Evolutionary conservation across 2,113 vertebrate species (phyloP).

Genomic region (Microtus pennsylvanicus): DNA sequence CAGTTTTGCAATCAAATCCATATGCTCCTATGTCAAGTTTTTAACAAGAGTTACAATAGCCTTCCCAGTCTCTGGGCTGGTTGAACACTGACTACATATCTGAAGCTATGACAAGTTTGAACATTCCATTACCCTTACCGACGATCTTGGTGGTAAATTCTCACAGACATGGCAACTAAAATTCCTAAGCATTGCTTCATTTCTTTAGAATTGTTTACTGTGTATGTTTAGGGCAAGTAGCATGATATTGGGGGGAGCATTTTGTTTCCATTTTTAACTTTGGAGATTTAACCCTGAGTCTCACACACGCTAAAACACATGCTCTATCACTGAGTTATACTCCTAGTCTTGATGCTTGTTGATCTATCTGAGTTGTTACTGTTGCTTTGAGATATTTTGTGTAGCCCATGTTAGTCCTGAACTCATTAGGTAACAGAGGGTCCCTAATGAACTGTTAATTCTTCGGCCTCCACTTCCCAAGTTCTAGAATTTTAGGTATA

Average conservation of each 20-base stretch:
- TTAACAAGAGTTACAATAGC: slow-evolving; percentile 9
- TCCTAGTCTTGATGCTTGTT: not conserved
- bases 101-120: slow-evolving; percentile 15
- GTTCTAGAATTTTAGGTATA: not conserved
- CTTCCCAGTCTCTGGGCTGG: not conserved
- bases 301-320: not conserved
- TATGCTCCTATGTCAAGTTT: slow-evolving; percentile 7
- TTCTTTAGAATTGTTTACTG: not conserved
- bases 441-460: not conserved
- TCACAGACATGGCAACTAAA: slow-evolving; percentile 28
- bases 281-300: not conserved
- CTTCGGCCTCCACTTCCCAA: not conserved
- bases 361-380: not conserved
- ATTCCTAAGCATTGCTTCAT: not conserved
- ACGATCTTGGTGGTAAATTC: slow-evolving; percentile 36
- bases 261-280: not conserved
- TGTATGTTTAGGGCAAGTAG: not conserved
- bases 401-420: not conserved
- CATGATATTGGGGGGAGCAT: not conserved
- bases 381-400: not conserved
- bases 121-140: slow-evolving; percentile 15
- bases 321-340: not conserved
- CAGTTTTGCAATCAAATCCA: slow-evolving; percentile 28
- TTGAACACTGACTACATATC: not conserved
- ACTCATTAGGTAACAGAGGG: not conserved